Conservation (phyloP, 53 echinoderm and acorn worm genomes). For the Paracentrotus lividus region DNA sequence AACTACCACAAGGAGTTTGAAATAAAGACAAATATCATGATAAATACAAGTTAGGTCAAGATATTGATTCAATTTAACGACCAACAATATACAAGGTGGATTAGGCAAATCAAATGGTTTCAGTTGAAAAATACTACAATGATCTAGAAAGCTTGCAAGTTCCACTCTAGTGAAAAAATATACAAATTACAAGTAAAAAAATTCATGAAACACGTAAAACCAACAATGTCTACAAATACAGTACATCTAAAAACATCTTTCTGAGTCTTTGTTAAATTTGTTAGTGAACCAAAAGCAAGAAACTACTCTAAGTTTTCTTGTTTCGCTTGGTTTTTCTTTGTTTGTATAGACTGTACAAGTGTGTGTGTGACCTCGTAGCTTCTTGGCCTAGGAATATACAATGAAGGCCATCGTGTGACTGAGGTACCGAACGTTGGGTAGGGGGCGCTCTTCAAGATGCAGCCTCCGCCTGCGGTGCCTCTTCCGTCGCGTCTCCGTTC, state of each 20-base stretch:
- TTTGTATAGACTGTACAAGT: slow-evolving; percentile 50
- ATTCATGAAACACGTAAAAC: slow-evolving; percentile 44
- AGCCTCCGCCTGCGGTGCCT: slow-evolving; percentile 60
- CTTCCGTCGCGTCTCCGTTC: slow-evolving; percentile 86
- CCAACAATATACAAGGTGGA: not conserved
- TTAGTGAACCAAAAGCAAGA: slow-evolving; percentile 64
- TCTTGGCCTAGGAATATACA: slow-evolving; percentile 71
- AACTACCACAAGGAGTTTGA: slow-evolving; percentile 8
- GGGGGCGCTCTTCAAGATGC: slow-evolving; percentile 68
- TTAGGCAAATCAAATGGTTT: slow-evolving; percentile 52
- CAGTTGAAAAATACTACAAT: slow-evolving; percentile 54
- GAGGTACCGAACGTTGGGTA: slow-evolving; percentile 58
- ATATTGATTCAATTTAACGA: not conserved
- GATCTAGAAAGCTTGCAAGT: slow-evolving; percentile 72
- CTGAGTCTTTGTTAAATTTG: slow-evolving; percentile 2
- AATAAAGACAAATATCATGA: not conserved
- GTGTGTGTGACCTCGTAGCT: slow-evolving; percentile 63
- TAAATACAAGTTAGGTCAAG: slow-evolving; percentile 11
- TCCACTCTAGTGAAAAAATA: slow-evolving; percentile 68
- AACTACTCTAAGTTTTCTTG: slow-evolving; percentile 67
- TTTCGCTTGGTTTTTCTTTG: not conserved
- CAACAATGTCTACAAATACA: slow-evolving; percentile 70
- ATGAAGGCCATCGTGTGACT: slow-evolving; percentile 71
- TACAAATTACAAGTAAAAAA: slow-evolving; percentile 72
- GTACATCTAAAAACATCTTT: slow-evolving; percentile 66